A percentile compares a stretch with the other conserved stretches of the same genome.
Conservation (phyloP, 2,888 invertebrate species). For the Lysandra bellargus region DNA sequence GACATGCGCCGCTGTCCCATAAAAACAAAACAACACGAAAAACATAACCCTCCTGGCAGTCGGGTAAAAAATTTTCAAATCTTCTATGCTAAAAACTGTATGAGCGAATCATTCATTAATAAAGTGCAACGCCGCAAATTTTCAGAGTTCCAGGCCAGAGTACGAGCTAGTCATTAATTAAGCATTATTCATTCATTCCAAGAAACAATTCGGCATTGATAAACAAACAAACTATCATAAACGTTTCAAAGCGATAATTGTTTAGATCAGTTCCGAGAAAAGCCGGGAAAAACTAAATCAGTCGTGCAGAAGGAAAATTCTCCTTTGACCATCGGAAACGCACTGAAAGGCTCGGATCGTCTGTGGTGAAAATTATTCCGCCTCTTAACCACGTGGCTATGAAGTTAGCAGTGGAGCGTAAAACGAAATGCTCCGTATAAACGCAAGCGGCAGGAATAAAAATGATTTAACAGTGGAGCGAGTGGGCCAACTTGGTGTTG, state of each 20-base stretch:
- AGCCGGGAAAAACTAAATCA: not conserved
- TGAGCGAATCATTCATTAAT: too few species aligned
- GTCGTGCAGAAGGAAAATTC: not conserved
- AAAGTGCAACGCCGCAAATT: too few species aligned
- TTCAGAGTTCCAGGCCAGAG: not conserved
- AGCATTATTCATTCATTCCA: not conserved
- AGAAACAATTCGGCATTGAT: not conserved
- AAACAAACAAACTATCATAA: not conserved
- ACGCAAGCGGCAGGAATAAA: too few species aligned
- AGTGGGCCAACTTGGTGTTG: too few species aligned
- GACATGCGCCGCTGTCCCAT: too few species aligned
- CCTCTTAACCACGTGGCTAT: not conserved
- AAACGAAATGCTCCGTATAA: too few species aligned
- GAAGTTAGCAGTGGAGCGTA: not conserved
- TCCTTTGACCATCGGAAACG: not conserved
- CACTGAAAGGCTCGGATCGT: not conserved
- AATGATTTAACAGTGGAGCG: too few species aligned
- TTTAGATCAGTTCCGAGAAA: not conserved
- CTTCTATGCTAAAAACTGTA: too few species aligned
- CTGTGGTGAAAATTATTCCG: slow-evolving; percentile 12
- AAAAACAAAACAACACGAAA: too few species aligned
- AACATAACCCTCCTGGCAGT: too few species aligned
- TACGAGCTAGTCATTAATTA: not conserved
- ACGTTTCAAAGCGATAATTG: not conserved
- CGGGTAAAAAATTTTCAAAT: too few species aligned